phyloP scores from a whole-genome alignment of 2,797 vertebrate genomes.

The Micromesistius poutassou region DNA sequence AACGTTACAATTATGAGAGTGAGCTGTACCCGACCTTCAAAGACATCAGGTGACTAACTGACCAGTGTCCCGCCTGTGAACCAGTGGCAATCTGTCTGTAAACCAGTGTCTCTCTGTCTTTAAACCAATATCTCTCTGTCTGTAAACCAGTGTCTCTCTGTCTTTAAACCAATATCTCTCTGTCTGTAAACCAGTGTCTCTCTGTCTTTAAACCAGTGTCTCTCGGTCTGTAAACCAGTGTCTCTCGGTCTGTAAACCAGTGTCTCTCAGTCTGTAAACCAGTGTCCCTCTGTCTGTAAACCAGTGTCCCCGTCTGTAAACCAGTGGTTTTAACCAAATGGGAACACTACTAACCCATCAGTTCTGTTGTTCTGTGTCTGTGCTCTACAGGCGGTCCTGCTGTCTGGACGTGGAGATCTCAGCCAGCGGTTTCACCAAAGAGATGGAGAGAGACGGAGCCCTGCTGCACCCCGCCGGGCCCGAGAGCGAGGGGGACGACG shows the following conservation, averaged over 20 bases:
- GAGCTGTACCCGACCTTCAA: conserved; percentile 89
- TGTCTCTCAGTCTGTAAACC: not conserved
- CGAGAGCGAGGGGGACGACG: conserved; percentile 63
- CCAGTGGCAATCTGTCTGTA: not conserved
- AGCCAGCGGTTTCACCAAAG: conserved; percentile 90
- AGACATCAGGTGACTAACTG: conserved; percentile 81
- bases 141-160: not conserved
- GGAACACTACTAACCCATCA: not conserved
- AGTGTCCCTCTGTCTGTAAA: not conserved
- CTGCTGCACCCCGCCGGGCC: conserved; percentile 80
- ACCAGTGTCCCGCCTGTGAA: not conserved
- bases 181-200: not conserved
- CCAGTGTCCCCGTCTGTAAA: not conserved
- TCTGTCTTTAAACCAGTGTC: not conserved
- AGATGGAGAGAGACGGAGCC: conserved; percentile 79
- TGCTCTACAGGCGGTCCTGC: conserved; percentile 72
- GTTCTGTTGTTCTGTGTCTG: not conserved
- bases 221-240: not conserved
- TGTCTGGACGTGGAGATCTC: conserved; percentile 89
- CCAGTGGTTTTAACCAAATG: not conserved
- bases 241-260: not conserved
- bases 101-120: not conserved
- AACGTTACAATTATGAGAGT: conserved; percentile 87
- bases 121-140: not conserved
- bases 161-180: not conserved